Percentiles rank a stretch among this genome's conserved stretches.
phyloP scores from a whole-genome alignment of 2,797 vertebrate species.

The Pyrocephalus nanus region DNA sequence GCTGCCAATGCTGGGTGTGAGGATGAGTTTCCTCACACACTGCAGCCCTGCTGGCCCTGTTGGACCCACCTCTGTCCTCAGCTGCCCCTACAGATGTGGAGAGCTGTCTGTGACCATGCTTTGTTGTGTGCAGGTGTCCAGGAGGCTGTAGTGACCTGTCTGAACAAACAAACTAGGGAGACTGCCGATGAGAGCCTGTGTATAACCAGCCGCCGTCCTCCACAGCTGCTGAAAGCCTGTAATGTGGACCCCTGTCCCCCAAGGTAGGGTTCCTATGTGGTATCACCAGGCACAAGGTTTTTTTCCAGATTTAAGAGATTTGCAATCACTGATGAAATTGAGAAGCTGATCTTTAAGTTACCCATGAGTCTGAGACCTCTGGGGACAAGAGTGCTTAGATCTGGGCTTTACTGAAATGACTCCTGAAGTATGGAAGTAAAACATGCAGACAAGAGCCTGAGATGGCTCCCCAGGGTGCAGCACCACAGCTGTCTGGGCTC shows the following conservation, averaged over 20 bases:
- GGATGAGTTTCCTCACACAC: neutral
- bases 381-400: neutral
- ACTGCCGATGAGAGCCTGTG: constrained; percentile 83
- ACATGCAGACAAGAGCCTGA: neutral
- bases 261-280: constrained; percentile 76
- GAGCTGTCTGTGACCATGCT: constrained; percentile 40
- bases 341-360: constrained; percentile 48
- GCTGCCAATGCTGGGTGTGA: neutral
- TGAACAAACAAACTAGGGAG: constrained; percentile 94
- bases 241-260: constrained; percentile 88
- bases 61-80: neutral
- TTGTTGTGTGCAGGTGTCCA: constrained; percentile 85
- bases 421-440: neutral
- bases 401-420: neutral
- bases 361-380: constrained; percentile 25
- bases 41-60: neutral
- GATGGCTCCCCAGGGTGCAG: neutral
- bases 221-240: constrained; percentile 88
- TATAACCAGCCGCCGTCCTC: constrained; percentile 85
- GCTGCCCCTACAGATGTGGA: neutral
- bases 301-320: neutral
- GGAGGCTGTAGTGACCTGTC: constrained; percentile 92
- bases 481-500: neutral
- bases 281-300: neutral
- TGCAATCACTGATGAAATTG: neutral